These are phyloP conservation scores for Apis cerana DNA, from an alignment of 1,140 invertebrate genomes.

Conservation along the genomic window DNA sequence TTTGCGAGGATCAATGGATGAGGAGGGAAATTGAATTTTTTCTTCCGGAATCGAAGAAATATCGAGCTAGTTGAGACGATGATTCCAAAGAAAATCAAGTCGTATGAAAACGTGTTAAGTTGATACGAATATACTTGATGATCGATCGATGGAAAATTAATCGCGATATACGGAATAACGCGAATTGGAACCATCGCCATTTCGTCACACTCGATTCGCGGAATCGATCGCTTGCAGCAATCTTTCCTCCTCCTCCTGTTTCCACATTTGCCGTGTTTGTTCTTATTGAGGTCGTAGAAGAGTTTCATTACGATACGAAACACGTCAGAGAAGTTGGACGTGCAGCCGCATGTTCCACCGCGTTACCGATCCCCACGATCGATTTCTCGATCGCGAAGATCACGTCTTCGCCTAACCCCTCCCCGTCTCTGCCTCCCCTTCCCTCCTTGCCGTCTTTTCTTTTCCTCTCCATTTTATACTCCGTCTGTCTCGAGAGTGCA, in stretches of 20 bases:
- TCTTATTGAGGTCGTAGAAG: constrained; percentile 14
- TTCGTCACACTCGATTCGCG: constrained; percentile 32
- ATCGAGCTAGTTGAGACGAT: too few species aligned
- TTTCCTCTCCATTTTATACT: constrained; percentile 9
- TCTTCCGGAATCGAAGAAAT: too few species aligned
- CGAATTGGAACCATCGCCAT: background rate
- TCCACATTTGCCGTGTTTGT: background rate
- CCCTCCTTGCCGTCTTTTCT: constrained; percentile 1
- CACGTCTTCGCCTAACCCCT: constrained; percentile 41
- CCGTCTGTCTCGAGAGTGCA: constrained; percentile 39
- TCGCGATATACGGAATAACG: constrained; percentile 16
- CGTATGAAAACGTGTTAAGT: too few species aligned
- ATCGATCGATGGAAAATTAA: constrained; percentile 26
- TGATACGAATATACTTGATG: too few species aligned
- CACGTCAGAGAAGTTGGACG: constrained; percentile 42
- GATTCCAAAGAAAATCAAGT: too few species aligned
- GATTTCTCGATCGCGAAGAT: constrained; percentile 51
- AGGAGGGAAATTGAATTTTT: too few species aligned
- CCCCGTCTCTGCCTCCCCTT: background rate
- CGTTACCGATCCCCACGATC: constrained; percentile 49
- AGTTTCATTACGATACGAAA: constrained; percentile 52
- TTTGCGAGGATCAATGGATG: background rate
- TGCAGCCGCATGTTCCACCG: constrained; percentile 19
- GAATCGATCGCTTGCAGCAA: constrained; percentile 21
- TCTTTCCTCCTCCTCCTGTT: background rate